phyloP scores from a whole-genome alignment of 2,113 vertebrate species.

The Chaetorhynchus papuensis region DNA sequence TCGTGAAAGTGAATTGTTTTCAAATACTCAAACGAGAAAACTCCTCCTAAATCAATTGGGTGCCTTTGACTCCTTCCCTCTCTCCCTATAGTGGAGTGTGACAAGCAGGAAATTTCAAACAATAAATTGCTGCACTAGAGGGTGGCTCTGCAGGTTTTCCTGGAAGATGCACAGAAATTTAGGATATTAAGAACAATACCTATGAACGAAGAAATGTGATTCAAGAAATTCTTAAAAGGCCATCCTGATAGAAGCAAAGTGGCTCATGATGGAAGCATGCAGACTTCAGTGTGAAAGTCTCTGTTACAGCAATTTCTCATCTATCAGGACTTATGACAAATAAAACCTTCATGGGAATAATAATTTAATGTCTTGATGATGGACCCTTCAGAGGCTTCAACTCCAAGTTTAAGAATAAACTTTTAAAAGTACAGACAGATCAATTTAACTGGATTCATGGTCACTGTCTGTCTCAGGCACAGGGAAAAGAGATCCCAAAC shows the following conservation, averaged over 20 bases:
- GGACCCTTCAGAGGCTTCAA: background rate
- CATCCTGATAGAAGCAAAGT: background rate
- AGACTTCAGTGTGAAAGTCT: background rate
- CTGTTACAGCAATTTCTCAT: background rate
- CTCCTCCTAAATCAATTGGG: background rate
- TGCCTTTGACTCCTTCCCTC: background rate
- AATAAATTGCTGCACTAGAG: background rate
- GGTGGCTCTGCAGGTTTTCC: background rate
- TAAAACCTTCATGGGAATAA: background rate
- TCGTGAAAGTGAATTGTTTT: background rate
- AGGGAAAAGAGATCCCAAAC: background rate
- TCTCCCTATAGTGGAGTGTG: background rate
- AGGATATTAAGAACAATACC: background rate
- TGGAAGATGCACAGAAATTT: background rate
- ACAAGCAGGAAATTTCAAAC: background rate
- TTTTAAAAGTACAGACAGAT: background rate
- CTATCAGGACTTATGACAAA: background rate
- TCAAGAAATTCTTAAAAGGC: background rate
- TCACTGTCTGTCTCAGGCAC: background rate
- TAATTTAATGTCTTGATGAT: background rate
- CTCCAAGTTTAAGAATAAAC: background rate
- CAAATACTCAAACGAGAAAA: background rate
- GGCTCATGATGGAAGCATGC: rapidly evolving
- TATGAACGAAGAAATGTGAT: background rate
- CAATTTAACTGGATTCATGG: background rate